Evolutionary conservation across 2,113 vertebrate genomes (phyloP), one percentile per base, ranked within the genome.

Genomic region (Acanthisitta chloris): DNA sequence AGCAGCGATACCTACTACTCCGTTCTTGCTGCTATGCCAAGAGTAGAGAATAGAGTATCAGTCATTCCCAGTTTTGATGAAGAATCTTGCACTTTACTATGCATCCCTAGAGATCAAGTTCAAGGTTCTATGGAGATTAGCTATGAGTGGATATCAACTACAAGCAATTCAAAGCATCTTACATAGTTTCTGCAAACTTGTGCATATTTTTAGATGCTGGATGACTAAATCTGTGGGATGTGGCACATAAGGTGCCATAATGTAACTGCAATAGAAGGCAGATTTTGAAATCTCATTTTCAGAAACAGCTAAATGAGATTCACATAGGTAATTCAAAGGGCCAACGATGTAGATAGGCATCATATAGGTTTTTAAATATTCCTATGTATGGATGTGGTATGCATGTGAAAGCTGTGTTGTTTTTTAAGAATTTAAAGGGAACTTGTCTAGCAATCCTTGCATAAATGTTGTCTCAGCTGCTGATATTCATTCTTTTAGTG

Each of bases 191-290:
- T 90, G 81, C 58, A 73, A 42, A 58, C 48, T 72, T 18, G 12
- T 31, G 43, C 36, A 42, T 84, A 89, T 84, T 91, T 92, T 95
- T 96, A 95, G 84, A 70, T 46, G 16, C 24, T 69, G 62, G 40
- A 80, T 96, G 93, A 96, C 93, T 94, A 89, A 87, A 92, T 33
- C 87, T 88, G 90, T 91, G 84, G 91, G 93, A 91, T 70, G 78
- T 82, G 73, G 54, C 87, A 92, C 38, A 82, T 33, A 80, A 82
- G 78, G 74, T 84, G 73, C 70, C 25, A 72, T 38, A 72, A 82
- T 45, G 33, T 59, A 92, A 79, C 54, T 88, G 78, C 74, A 87
- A 38, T 38, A 91, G 55, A 76, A 81, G 61, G 73, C 73, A 91
- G 57, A 65, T 76, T 91, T 76, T 91, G 49, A 79, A 94, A 82